Conservation (phyloP, 2,113 vertebrate species). For the Butastur rufipennis region DNA sequence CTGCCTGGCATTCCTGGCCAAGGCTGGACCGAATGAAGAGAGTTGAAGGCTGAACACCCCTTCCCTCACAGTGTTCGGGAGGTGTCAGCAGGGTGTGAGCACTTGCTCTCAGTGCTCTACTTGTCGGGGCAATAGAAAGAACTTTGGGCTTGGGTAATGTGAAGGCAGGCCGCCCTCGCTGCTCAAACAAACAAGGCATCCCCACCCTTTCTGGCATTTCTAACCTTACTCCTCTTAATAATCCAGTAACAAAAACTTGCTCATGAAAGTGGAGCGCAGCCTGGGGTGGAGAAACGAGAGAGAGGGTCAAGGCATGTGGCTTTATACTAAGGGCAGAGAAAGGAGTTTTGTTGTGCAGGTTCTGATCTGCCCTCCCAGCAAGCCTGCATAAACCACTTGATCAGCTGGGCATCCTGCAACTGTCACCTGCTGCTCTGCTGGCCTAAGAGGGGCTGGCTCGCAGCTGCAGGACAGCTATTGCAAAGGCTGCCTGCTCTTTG, state of each 20-base stretch:
- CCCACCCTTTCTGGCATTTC: background rate
- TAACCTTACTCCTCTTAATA: background rate
- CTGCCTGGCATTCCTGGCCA: background rate
- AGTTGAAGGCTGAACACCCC: background rate
- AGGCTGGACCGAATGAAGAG: background rate
- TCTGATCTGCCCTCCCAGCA: background rate
- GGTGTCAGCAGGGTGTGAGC: background rate
- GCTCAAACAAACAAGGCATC: background rate
- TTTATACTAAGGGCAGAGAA: background rate
- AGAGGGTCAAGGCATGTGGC: background rate
- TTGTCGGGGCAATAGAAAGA: background rate
- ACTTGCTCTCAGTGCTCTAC: background rate
- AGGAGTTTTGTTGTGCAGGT: background rate
- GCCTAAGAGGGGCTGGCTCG: background rate
- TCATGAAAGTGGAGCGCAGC: background rate
- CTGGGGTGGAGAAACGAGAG: background rate
- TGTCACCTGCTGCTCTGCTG: background rate
- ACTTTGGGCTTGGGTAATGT: background rate
- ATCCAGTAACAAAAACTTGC: background rate
- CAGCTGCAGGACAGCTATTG: background rate
- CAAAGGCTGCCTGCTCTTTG: background rate
- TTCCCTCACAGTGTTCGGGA: rapidly evolving
- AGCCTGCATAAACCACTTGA: rapidly evolving
- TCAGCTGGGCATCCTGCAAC: background rate
- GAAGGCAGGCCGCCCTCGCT: background rate